Percentiles rank a stretch among this genome's conserved stretches.
Evolutionary conservation across 2,888 invertebrate genomes (phyloP).

Genomic region (Odontocolon sp.): DNA sequence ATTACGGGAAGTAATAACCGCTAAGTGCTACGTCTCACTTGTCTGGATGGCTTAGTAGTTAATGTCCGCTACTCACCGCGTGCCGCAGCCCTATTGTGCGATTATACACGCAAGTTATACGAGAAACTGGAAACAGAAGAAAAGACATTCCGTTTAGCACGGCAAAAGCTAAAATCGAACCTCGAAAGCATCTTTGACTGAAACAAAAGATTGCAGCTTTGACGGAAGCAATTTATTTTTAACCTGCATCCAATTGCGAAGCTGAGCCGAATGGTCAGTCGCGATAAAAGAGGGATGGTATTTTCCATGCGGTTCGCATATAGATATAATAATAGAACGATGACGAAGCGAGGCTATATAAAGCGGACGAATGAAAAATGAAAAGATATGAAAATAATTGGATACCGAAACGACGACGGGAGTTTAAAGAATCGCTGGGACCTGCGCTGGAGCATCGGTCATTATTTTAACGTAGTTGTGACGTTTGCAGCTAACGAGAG

Average conservation of each 20-base stretch:
- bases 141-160: too few relatives aligned
- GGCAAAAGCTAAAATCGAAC: too few relatives aligned
- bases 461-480: conserved; percentile 63
- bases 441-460: conserved; percentile 61
- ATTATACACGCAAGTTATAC: too few relatives aligned
- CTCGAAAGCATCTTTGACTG: too few relatives aligned
- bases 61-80: conserved; percentile 18
- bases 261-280: background rate
- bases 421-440: conserved; percentile 18
- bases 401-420: conserved; percentile 61
- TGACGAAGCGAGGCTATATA: too few relatives aligned
- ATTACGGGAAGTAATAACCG: conserved; percentile 77
- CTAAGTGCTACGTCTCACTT: conserved; percentile 71
- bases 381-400: conserved; percentile 67
- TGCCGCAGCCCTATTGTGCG: too few relatives aligned
- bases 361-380: conserved; percentile 28
- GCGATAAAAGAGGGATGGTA: background rate
- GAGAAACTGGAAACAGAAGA: too few relatives aligned
- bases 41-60: conserved; percentile 30
- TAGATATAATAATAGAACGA: background rate
- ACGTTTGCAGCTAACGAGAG: conserved; percentile 53
- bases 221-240: background rate
- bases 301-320: background rate
- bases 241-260: background rate
- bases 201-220: too few relatives aligned